Evolutionary conservation across 2,888 invertebrate species (phyloP).

Genomic region (Eledona agricola): DNA sequence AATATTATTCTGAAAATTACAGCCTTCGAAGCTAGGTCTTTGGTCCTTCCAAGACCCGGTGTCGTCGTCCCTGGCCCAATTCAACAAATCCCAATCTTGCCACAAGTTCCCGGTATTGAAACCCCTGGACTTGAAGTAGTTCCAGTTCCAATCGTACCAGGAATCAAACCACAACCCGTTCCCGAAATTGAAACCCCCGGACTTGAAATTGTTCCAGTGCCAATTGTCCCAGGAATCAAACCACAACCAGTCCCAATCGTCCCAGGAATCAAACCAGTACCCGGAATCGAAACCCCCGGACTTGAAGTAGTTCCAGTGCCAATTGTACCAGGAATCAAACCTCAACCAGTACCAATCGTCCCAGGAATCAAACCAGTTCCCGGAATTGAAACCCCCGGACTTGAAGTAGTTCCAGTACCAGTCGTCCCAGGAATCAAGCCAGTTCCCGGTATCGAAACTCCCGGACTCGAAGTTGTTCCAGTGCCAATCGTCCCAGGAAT

Average conservation of each 20-base stretch:
- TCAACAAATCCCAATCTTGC: not conserved
- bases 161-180: slow-evolving; percentile 15
- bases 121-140: slow-evolving; percentile 10
- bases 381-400: not conserved
- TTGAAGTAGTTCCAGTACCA: slow-evolving; percentile 6
- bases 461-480: no score
- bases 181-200: no score
- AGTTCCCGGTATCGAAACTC: no score
- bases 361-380: slow-evolving; percentile 10
- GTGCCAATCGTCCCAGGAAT: slow-evolving; percentile 14
- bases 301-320: no score
- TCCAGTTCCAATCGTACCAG: slow-evolving; percentile 10
- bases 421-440: slow-evolving; percentile 7
- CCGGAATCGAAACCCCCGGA: no score
- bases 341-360: slow-evolving; percentile 3
- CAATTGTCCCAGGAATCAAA: slow-evolving; percentile 11
- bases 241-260: slow-evolving; percentile 10
- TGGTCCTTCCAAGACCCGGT: no score
- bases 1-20: no score
- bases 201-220: slow-evolving; percentile 5
- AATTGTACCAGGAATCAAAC: slow-evolving; percentile 9
- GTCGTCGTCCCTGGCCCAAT: no score
- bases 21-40: no score
- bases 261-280: slow-evolving; percentile 8
- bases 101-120: slow-evolving; percentile 15